These are phyloP conservation scores for Lasius platythorax DNA, from an alignment of 2,888 invertebrate species.

Conservation along the genomic window DNA sequence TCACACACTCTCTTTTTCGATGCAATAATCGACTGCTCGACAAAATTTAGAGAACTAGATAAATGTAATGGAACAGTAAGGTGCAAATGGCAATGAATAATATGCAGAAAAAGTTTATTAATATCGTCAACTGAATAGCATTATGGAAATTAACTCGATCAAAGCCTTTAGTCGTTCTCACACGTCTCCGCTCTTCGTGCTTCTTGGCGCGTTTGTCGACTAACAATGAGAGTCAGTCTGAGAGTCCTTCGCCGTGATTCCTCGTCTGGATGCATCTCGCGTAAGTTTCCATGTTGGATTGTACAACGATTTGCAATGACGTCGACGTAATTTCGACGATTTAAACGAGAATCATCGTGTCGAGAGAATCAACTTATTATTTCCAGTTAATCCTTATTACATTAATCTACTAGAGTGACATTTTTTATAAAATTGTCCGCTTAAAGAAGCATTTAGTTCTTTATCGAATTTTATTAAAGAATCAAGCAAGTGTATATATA, in stretches of 20 bases:
- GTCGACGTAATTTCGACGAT: conserved; percentile 15
- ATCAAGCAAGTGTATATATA: background rate
- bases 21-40: background rate
- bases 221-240: conserved; percentile 66
- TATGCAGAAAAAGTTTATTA: conserved; percentile 10
- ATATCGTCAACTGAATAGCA: conserved; percentile 7
- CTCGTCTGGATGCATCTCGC: conserved; percentile 56
- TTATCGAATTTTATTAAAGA: background rate
- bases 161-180: conserved; percentile 46
- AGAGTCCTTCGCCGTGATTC: conserved; percentile 46
- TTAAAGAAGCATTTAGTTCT: background rate
- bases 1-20: background rate
- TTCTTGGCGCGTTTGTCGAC: conserved; percentile 57
- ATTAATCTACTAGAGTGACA: background rate
- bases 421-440: background rate
- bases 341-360: conserved; percentile 6
- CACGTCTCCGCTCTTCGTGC: conserved; percentile 56
- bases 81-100: background rate
- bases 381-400: background rate
- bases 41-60: background rate
- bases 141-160: conserved; percentile 42
- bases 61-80: background rate
- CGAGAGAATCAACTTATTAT: conserved; percentile 26
- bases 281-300: conserved; percentile 57
- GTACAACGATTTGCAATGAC: conserved; percentile 34